These are phyloP conservation scores for Epicauta chinensis DNA, from an alignment of 1,140 invertebrate species.

Conservation along the genomic window DNA sequence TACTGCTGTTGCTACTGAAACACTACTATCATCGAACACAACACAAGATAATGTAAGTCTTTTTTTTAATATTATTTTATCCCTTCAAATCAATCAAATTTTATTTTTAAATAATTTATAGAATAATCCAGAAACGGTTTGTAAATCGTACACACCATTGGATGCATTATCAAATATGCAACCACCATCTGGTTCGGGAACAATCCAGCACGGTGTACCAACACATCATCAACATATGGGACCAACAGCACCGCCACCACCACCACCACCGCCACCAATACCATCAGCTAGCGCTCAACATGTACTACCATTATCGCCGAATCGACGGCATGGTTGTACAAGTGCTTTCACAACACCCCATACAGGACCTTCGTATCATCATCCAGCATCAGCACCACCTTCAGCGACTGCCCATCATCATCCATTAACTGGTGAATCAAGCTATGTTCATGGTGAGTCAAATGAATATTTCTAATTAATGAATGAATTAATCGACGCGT, in stretches of 20 bases:
- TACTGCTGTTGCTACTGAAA: slow-evolving; percentile 62
- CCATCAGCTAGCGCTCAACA: too few species aligned
- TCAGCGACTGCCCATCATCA: slow-evolving; percentile 24
- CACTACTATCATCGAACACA: slow-evolving; percentile 30
- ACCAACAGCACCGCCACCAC: slow-evolving; percentile 27
- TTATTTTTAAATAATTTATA: slow-evolving; percentile 7
- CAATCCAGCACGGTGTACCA: too few species aligned
- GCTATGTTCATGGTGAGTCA: slow-evolving; percentile 37
- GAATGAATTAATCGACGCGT: too few species aligned
- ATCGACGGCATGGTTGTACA: slow-evolving; percentile 47
- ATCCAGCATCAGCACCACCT: slow-evolving; percentile 24
- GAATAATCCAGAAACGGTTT: slow-evolving; percentile 41
- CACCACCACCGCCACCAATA: slow-evolving; percentile 31
- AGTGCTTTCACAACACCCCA: slow-evolving; percentile 50
- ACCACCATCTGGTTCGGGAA: slow-evolving; percentile 57
- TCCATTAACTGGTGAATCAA: slow-evolving; percentile 22
- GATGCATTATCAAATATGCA: slow-evolving; percentile 82
- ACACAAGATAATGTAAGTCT: not conserved
- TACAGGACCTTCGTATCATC: slow-evolving; percentile 21
- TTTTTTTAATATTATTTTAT: too few species aligned
- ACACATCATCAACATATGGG: slow-evolving; percentile 32
- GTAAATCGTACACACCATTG: slow-evolving; percentile 69
- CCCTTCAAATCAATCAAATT: too few species aligned
- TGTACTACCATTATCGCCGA: slow-evolving; percentile 29
- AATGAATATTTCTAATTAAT: too few species aligned